Evolutionary conservation across 2,113 vertebrate genomes (phyloP).

Genomic region (Tretioscincus oriximinensis): DNA sequence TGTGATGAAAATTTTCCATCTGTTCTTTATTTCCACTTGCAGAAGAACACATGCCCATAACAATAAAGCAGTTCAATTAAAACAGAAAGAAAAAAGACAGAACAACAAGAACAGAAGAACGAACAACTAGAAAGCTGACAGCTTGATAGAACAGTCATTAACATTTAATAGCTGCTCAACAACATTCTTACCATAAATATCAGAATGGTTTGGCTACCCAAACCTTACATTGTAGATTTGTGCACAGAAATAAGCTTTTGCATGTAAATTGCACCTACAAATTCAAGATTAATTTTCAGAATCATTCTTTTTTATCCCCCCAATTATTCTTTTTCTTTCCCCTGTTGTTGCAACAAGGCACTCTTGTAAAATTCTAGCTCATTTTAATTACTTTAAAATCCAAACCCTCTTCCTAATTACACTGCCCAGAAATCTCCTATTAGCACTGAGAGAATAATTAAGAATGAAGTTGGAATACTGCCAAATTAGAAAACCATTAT

Average conservation of each 20-base stretch:
- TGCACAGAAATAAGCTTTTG: background rate
- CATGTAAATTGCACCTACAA: background rate
- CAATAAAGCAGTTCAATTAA: conserved; percentile 13
- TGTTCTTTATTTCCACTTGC: conserved; percentile 19
- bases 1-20: conserved; percentile 32
- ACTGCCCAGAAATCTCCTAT: background rate
- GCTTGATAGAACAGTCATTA: background rate
- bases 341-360: background rate
- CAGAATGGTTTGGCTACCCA: background rate
- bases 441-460: background rate
- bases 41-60: conserved; percentile 1
- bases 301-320: background rate
- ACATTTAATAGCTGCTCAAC: background rate
- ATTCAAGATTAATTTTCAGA: background rate
- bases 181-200: background rate
- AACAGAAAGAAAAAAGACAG: background rate
- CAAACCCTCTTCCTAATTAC: background rate
- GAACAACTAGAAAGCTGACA: background rate
- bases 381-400: conserved; percentile 14
- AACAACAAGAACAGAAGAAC: background rate
- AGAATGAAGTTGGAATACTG: background rate
- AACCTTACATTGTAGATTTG: background rate
- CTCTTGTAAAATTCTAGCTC: background rate
- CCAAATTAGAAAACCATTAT: background rate
- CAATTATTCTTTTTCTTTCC: background rate